These are phyloP conservation scores for Synanthedon tipuliformis DNA, from an alignment of 2,888 invertebrate species.

Conservation along the genomic window DNA sequence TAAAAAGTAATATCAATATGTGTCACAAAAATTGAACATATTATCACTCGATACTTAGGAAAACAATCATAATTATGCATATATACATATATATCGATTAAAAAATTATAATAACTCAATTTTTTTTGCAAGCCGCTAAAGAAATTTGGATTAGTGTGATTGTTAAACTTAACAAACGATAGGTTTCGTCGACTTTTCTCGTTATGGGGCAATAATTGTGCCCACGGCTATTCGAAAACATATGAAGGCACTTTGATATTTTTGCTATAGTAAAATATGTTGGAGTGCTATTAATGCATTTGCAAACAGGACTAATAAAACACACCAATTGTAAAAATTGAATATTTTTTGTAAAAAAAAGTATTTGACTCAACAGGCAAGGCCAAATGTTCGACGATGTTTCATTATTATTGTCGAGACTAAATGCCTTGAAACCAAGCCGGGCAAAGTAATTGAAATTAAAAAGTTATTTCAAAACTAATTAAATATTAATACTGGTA, in stretches of 20 bases:
- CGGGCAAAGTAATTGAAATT: no score
- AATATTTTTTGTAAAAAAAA: no score
- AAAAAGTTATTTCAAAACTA: no score
- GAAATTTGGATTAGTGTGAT: constrained; percentile 22
- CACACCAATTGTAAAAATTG: no score
- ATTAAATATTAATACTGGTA: no score
- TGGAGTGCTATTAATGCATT: neutral
- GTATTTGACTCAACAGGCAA: no score
- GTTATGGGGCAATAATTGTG: constrained; percentile 15
- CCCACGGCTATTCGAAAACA: constrained; percentile 29
- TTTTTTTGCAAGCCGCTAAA: constrained; percentile 43
- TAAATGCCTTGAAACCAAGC: no score
- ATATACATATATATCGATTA: constrained; percentile 19
- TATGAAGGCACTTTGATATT: constrained; percentile 51
- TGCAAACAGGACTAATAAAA: no score
- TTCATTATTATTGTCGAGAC: no score
- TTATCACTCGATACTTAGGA: constrained; percentile 23
- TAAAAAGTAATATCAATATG: constrained; percentile 61
- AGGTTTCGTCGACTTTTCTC: constrained; percentile 6
- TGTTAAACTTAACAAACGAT: constrained; percentile 26
- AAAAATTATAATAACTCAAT: constrained; percentile 28
- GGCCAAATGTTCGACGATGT: no score
- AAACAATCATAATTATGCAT: constrained; percentile 29
- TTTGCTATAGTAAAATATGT: neutral
- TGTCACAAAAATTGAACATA: constrained; percentile 56